A percentile compares a stretch with the other conserved stretches of the same genome.
phyloP scores from a whole-genome alignment of 2,888 invertebrate species.

The Eutolmus rufibarbis region DNA sequence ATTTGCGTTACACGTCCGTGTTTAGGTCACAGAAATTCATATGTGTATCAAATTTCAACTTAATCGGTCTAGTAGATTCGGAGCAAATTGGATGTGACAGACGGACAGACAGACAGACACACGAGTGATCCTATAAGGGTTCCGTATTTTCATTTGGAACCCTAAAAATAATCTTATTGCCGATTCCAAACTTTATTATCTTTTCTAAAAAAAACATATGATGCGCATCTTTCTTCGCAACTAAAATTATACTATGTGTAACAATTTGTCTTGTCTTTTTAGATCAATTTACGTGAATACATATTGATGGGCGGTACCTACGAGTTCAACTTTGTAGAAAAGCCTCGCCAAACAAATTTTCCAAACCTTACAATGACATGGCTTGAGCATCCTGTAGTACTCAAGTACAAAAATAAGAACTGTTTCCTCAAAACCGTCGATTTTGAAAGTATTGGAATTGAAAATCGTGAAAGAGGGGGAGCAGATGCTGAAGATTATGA shows the following conservation, averaged over 20 bases:
- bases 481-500: not conserved
- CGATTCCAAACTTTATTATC: no score
- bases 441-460: not conserved
- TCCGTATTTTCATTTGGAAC: no score
- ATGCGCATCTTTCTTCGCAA: not conserved
- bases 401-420: not conserved
- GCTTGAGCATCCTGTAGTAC: conserved; percentile 48
- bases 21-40: no score
- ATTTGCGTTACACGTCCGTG: no score
- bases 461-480: not conserved
- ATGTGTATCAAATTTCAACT: no score
- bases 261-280: not conserved
- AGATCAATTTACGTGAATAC: conserved; percentile 57
- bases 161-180: no score
- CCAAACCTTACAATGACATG: conserved; percentile 54
- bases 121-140: no score
- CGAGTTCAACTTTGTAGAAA: conserved; percentile 54
- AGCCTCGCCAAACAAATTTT: conserved; percentile 52
- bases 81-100: no score
- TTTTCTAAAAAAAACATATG: no score
- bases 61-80: no score
- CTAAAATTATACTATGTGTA: not conserved
- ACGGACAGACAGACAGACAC: no score
- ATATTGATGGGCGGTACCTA: conserved; percentile 58
- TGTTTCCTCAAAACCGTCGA: not conserved